phyloP scores from a whole-genome alignment of 2,797 vertebrate genomes.

The Carcharodon carcharias region DNA sequence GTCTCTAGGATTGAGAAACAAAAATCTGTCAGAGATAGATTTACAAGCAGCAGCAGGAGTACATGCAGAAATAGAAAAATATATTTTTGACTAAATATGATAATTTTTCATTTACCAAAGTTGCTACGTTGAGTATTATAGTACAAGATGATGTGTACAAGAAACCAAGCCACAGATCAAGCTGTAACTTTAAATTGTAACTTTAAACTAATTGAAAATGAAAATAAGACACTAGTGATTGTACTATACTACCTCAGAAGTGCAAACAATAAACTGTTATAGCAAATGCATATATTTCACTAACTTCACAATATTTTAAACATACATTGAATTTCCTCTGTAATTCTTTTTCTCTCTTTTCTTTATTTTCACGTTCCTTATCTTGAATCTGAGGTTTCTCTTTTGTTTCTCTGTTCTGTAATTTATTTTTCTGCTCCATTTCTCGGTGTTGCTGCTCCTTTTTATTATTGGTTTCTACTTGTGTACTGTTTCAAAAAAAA shows the following conservation, averaged over 20 bases:
- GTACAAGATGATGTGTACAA: not conserved
- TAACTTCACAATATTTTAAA: not conserved
- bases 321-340: conserved; percentile 68
- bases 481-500: conserved; percentile 44
- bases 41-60: not conserved
- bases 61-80: not conserved
- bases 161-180: not conserved
- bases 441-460: conserved; percentile 61
- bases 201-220: not conserved
- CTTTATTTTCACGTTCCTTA: conserved; percentile 59
- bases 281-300: not conserved
- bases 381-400: not conserved
- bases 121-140: not conserved
- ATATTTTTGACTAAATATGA: not conserved
- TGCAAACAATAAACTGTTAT: not conserved
- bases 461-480: conserved; percentile 55
- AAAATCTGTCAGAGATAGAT: not conserved
- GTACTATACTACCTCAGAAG: too few relatives aligned
- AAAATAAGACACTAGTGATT: not conserved
- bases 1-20: not conserved
- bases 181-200: not conserved
- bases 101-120: not conserved
- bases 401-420: not conserved
- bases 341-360: conserved; percentile 62
- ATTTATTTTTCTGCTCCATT: conserved; percentile 53